Evolutionary conservation across 2,113 vertebrate genomes (phyloP).

Genomic region (Myiagra hebetior): DNA sequence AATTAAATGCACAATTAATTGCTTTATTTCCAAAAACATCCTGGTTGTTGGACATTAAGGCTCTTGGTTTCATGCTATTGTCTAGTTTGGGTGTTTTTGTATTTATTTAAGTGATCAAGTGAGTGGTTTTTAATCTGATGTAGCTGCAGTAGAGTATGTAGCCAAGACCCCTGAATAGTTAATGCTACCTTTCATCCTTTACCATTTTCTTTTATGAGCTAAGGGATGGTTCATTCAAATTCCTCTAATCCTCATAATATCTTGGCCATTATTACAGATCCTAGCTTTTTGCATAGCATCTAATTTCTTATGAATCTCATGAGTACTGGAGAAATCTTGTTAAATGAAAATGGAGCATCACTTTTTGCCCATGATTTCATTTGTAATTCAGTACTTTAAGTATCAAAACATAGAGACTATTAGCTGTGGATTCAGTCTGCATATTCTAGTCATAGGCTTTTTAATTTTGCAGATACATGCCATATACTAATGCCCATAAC

Average conservation of each 20-base stretch:
- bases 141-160: neutral
- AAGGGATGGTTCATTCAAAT: constrained; percentile 72
- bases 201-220: constrained; percentile 69
- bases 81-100: neutral
- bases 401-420: neutral
- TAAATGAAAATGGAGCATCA: constrained; percentile 64
- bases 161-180: constrained; percentile 30
- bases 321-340: constrained; percentile 58
- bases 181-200: constrained; percentile 62
- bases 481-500: neutral
- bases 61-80: neutral
- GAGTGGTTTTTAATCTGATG: constrained; percentile 48
- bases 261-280: constrained; percentile 71
- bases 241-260: constrained; percentile 73
- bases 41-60: neutral
- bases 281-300: constrained; percentile 54
- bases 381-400: constrained; percentile 62
- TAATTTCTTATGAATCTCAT: constrained; percentile 69
- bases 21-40: neutral
- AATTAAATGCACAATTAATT: neutral
- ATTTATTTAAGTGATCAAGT: constrained; percentile 11
- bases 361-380: constrained; percentile 56
- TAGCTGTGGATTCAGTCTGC: neutral
- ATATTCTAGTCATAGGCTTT: neutral
- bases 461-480: neutral